Percentiles rank a stretch among this genome's conserved stretches.
phyloP scores from a whole-genome alignment of 2,113 vertebrate genomes.

The Helogale parvula region DNA sequence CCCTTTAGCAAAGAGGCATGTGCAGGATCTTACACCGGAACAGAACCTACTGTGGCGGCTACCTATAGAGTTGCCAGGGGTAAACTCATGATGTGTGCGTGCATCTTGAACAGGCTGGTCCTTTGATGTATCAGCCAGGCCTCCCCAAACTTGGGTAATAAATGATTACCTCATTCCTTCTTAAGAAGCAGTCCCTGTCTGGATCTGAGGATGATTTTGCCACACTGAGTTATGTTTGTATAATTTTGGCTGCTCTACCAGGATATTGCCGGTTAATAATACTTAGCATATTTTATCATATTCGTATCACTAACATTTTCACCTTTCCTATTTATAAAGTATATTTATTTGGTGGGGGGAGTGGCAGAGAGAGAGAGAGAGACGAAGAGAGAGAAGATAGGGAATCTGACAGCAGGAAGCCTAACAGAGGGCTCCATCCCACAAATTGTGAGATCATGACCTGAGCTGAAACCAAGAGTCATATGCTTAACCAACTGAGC shows the following conservation, averaged over 20 bases:
- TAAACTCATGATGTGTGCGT: background rate
- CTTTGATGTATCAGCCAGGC: too few relatives aligned
- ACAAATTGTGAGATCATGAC: too few relatives aligned
- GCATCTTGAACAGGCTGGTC: background rate
- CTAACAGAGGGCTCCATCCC: too few relatives aligned
- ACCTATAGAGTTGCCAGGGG: background rate
- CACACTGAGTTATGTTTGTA: background rate
- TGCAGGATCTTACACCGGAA: background rate
- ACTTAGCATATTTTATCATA: background rate
- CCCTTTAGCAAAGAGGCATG: background rate
- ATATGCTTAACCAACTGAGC: too few relatives aligned
- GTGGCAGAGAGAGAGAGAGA: too few relatives aligned
- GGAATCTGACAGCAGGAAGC: too few relatives aligned
- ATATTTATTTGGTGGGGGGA: too few relatives aligned
- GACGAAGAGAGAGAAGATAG: too few relatives aligned
- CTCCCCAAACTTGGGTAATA: background rate
- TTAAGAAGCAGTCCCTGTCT: background rate
- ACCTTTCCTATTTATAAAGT: background rate
- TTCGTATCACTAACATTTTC: background rate
- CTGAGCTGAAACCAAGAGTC: too few relatives aligned
- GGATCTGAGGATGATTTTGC: background rate
- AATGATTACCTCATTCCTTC: background rate
- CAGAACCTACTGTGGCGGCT: background rate
- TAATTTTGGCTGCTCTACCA: background rate
- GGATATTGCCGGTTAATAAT: background rate